Base-by-base conservation (phyloP, 2,797 vertebrate species). In the Phoeniculus purpureus region DNA sequence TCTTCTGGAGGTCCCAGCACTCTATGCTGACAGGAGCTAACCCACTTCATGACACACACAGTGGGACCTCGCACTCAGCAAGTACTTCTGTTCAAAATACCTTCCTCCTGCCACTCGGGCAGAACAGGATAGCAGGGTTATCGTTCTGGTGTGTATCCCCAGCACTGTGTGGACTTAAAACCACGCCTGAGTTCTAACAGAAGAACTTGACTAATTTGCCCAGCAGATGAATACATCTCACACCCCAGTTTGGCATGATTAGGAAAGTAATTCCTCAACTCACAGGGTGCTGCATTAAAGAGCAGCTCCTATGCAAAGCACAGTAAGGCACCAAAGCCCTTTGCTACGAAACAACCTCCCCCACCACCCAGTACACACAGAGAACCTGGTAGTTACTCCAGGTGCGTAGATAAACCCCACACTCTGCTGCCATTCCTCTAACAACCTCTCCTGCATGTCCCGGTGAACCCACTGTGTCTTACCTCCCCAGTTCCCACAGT, bases 1-100 rank as follows among this genome's bases (percentile, higher is more conserved):
- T 66, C 37, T 92, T 5, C 29, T 56, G 25, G 67, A 50, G 54
- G 40, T 54, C 84, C 77, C 58, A 86, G 78, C 47, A 8, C 58
- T n/a, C 52, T 25, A 60, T 62, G 61, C 54, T 64, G 85, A 21
- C 58, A 32, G 47, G 37, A 43, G 55, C 68, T 75, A 17, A 40
- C 43, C 45, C 0, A 0, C 26, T 22, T 48, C 1, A 1, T 70
- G 52, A 75, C 14, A 2, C 3, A 2, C 3, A 12, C 67, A 86
- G 13, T 1, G 1, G 45, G 55, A 71, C 22, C 45, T 65, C 1
- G 0, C 20, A 14, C 3, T 67, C 65, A 67, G 55, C 65, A 80
- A 65, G 22, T 29, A 72, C 78, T 92, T 75, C 55, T 81, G 6
- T 59, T 87, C 43, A 75, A 82, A 89, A 60, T 75, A n/a, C 6